Percentiles rank a stretch among this genome's conserved stretches.
These are phyloP conservation scores for Diplogasteroides magnus DNA, from an alignment of 1,140 invertebrate genomes.

Conservation along the genomic window DNA sequence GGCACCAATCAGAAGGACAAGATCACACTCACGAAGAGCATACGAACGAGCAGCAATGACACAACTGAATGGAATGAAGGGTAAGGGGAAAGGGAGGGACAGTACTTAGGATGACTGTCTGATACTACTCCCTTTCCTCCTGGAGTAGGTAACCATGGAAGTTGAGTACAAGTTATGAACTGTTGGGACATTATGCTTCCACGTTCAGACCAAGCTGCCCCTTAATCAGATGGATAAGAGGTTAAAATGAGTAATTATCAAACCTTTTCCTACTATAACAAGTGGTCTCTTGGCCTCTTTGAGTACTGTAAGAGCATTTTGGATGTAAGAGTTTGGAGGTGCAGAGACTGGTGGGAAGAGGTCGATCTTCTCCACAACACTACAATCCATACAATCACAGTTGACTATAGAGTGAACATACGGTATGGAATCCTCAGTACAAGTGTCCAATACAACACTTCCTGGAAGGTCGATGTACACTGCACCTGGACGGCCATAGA, in stretches of 20 bases:
- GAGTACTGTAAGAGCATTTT: conserved; percentile 68
- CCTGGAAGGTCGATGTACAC: conserved; percentile 83
- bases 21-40: conserved; percentile 79
- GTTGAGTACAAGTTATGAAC: conserved; percentile 67
- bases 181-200: conserved; percentile 36
- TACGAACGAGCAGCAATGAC: conserved; percentile 77
- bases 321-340: conserved; percentile 67
- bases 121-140: conserved; percentile 92
- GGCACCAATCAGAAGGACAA: conserved; percentile 80
- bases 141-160: conserved; percentile 86
- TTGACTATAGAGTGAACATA: conserved; percentile 35
- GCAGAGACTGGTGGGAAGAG: conserved; percentile 66
- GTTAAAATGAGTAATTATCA: background rate
- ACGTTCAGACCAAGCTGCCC: conserved; percentile 40
- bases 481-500: conserved; percentile 79
- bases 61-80: conserved; percentile 59
- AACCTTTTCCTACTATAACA: conserved; percentile 84
- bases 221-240: background rate
- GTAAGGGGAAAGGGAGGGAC: background rate
- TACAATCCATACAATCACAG: background rate
- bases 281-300: conserved; percentile 72
- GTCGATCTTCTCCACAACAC: conserved; percentile 14
- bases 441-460: conserved; percentile 66
- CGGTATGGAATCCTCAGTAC: conserved; percentile 58
- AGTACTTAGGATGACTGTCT: conserved; percentile 65